Evolutionary conservation across 2,797 vertebrate genomes (phyloP).

Genomic region (Graptemys geographica): DNA sequence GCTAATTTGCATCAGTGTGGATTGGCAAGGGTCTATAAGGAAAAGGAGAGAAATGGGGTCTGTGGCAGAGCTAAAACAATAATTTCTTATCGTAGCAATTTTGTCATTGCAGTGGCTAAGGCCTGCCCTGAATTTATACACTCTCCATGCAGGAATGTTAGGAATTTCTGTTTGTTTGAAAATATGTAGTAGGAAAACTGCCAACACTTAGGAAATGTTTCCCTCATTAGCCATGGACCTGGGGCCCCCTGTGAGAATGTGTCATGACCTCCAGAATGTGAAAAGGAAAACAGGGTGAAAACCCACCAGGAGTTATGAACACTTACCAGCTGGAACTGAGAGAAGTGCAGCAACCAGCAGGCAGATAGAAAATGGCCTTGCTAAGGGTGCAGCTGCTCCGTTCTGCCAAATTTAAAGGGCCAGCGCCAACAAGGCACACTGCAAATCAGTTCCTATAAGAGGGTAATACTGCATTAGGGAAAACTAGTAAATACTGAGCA

Average conservation of each 20-base stretch:
- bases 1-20: neutral
- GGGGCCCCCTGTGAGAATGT: conserved; percentile 12
- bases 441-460: neutral
- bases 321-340: conserved; percentile 64
- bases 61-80: rapidly evolving
- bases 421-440: neutral
- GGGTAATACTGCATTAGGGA: rapidly evolving
- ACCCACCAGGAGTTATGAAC: neutral
- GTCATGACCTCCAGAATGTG: neutral
- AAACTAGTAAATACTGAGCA: rapidly evolving
- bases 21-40: neutral
- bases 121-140: neutral
- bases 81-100: rapidly evolving
- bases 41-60: neutral
- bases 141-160: rapidly evolving
- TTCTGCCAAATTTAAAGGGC: neutral
- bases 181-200: neutral
- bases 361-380: neutral
- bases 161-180: neutral
- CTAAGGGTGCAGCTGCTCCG: conserved; percentile 53
- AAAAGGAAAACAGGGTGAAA: neutral
- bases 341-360: conserved; percentile 14
- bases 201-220: conserved; percentile 15
- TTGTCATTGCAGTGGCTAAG: rapidly evolving
- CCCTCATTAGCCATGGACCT: conserved; percentile 42